phyloP scores from a whole-genome alignment of 2,113 vertebrate genomes.

The Bubo blakistoni region DNA sequence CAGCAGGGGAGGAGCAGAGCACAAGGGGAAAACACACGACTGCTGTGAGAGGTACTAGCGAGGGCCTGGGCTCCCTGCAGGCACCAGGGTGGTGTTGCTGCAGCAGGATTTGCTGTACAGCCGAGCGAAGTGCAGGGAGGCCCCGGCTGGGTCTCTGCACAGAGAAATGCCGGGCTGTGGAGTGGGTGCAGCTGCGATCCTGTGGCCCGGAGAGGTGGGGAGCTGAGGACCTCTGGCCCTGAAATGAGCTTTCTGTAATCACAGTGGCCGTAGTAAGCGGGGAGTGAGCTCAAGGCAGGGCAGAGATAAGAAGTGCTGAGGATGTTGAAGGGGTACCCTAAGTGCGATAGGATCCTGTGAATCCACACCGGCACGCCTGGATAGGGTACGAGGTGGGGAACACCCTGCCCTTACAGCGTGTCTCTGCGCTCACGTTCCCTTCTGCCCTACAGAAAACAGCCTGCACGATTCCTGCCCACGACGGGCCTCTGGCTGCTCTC shows the following conservation, averaged over 20 bases:
- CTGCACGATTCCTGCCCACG: slow-evolving; percentile 87
- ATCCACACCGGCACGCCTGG: background rate
- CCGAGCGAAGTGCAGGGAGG: background rate
- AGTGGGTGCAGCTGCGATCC: background rate
- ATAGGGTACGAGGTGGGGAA: background rate
- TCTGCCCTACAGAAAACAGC: slow-evolving; percentile 78
- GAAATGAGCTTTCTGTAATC: background rate
- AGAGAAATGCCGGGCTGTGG: background rate
- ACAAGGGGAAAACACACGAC: background rate
- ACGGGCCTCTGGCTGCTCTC: slow-evolving; percentile 89
- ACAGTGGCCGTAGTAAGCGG: fast-evolving
- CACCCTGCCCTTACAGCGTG: background rate
- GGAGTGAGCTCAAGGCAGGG: background rate
- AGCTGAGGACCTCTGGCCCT: background rate
- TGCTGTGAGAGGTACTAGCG: background rate
- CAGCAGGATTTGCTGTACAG: background rate
- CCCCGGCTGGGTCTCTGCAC: background rate
- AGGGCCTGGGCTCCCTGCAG: background rate
- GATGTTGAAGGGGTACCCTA: background rate
- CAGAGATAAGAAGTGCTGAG: background rate
- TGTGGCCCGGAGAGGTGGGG: fast-evolving
- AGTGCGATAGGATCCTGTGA: fast-evolving
- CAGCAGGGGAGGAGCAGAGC: slow-evolving; percentile 43
- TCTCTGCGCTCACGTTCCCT: background rate
- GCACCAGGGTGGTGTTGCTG: background rate